phyloP scores from a whole-genome alignment of 2,888 invertebrate genomes.

The Coenonympha glycerion region DNA sequence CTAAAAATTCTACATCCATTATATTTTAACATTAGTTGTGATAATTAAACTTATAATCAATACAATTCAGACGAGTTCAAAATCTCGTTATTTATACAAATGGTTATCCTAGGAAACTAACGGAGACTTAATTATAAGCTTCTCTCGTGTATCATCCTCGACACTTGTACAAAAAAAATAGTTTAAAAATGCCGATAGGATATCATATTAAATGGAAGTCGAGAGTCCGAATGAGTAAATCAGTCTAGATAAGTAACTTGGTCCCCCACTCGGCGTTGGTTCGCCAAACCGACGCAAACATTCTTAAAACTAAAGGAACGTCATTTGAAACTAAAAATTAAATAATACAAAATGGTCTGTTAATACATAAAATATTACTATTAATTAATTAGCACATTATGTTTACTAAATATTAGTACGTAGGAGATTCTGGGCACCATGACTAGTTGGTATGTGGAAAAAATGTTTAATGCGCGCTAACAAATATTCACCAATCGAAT shows the following conservation, averaged over 20 bases:
- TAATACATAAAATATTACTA: conserved; percentile 23
- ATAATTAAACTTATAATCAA: conserved; percentile 68
- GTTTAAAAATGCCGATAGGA: conserved; percentile 31
- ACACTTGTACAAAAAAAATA: conserved; percentile 16
- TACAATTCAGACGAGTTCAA: conserved; percentile 43
- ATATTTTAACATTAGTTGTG: conserved; percentile 68
- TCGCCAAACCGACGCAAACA: conserved; percentile 36
- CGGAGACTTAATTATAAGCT: conserved; percentile 42
- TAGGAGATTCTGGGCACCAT: conserved; percentile 9
- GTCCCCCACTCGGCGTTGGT: conserved; percentile 46
- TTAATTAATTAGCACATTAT: conserved; percentile 28
- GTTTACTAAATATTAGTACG: not conserved
- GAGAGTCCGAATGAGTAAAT: conserved; percentile 40
- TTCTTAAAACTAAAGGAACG: conserved; percentile 52
- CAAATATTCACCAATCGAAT: not conserved
- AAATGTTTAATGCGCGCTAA: not conserved
- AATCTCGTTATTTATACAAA: conserved; percentile 44
- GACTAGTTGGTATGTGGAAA: conserved; percentile 1
- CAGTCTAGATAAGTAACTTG: conserved; percentile 61
- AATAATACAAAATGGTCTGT: conserved; percentile 25
- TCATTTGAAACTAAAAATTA: conserved; percentile 36
- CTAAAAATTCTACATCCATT: conserved; percentile 70
- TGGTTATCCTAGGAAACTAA: conserved; percentile 32
- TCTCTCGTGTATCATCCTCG: conserved; percentile 31
- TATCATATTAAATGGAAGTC: conserved; percentile 33